Evolutionary conservation across 2,797 vertebrate species (phyloP).

Genomic region (Tokudaia tokunoshimensis): DNA sequence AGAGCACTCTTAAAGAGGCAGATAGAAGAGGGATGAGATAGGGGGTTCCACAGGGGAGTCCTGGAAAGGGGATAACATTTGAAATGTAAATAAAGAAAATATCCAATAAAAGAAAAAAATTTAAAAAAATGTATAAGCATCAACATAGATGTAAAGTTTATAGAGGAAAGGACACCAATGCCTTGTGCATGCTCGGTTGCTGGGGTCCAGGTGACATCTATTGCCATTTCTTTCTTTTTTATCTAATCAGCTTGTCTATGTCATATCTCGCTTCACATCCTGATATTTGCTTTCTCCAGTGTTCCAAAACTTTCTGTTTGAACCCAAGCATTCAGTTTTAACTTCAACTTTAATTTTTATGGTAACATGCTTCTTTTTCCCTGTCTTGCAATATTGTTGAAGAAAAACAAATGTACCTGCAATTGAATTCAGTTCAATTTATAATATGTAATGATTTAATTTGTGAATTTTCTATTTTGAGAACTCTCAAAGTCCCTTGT

Average conservation of each 20-base stretch:
- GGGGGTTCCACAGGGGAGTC: no score
- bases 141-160: neutral
- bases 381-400: neutral
- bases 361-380: neutral
- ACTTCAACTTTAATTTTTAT: neutral
- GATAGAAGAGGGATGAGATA: no score
- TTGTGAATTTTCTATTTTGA: conserved; percentile 56
- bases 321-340: neutral
- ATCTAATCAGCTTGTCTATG: neutral
- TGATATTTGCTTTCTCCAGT: neutral
- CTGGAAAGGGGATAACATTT: no score
- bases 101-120: no score
- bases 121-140: neutral
- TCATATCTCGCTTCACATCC: neutral
- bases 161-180: neutral
- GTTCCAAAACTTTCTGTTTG: neutral
- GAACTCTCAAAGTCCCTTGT: conserved; percentile 60
- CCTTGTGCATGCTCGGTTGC: neutral
- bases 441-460: conserved; percentile 57
- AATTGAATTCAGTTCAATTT: conserved; percentile 29
- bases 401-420: neutral
- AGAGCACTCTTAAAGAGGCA: no score
- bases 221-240: neutral
- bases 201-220: neutral
- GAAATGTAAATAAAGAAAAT: no score